These are phyloP conservation scores for Pterostichus niger DNA, from an alignment of 2,888 invertebrate genomes.

Conservation along the genomic window DNA sequence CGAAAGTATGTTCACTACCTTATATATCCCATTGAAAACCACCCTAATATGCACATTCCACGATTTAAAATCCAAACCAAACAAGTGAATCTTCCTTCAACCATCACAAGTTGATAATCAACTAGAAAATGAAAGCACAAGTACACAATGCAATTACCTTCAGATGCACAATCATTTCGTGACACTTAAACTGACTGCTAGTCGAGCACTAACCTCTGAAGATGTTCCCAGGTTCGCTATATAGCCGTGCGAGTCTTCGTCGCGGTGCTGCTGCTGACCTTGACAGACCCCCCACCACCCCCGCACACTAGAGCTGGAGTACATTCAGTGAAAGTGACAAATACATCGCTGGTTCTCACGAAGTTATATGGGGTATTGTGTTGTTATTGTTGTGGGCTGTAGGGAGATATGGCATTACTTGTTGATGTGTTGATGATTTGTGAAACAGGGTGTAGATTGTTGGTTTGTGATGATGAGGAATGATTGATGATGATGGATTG, in stretches of 20 bases:
- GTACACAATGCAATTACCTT: slow-evolving; percentile 43
- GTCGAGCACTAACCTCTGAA: slow-evolving; percentile 40
- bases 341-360: neutral
- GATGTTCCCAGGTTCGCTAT: slow-evolving; percentile 58
- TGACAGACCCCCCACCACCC: slow-evolving; percentile 32
- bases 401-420: neutral
- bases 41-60: too few species aligned
- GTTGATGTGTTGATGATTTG: neutral
- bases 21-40: too few species aligned
- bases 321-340: slow-evolving; percentile 54
- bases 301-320: neutral
- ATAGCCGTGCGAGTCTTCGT: slow-evolving; percentile 70
- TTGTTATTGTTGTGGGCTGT: slow-evolving; percentile 1
- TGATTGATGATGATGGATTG: too few species aligned
- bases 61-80: too few species aligned
- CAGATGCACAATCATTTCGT: slow-evolving; percentile 40
- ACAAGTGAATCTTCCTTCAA: neutral
- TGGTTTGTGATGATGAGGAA: too few species aligned
- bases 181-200: neutral
- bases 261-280: slow-evolving; percentile 68
- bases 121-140: neutral
- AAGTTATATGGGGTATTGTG: slow-evolving; percentile 1
- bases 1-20: too few species aligned
- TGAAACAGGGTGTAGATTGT: too few species aligned
- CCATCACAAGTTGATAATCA: neutral